Evolutionary conservation across 2,113 vertebrate genomes (phyloP), one percentile per base, ranked within the genome.

Genomic region (Dicrurus megarhynchus): DNA sequence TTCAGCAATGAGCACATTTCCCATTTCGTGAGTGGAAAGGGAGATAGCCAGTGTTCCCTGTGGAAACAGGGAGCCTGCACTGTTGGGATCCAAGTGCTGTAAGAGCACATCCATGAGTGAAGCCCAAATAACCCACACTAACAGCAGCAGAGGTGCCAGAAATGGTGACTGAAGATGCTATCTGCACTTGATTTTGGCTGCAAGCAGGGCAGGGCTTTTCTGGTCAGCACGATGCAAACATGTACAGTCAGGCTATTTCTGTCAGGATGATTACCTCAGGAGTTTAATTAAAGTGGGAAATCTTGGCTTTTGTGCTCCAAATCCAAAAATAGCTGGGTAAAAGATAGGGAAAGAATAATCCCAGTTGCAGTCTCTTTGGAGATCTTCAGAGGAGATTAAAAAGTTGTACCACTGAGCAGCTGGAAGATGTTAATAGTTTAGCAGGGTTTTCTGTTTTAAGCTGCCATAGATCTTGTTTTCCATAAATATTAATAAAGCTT

Each of bases 211-310:
- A 0, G 35, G 86, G 65, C 80, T 67, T 49, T 75, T 76, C 84
- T 85, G 89, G 87, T 93, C 91, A 95, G 39, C 74, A 13, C 14
- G 4, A 3, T 6, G 53, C 81, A 65, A 35, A 69, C 89, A 0
- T 63, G 89, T 91, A 47, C 39, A 85, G 92, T 93, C 93, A 91
- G 67, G 94, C 81, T 76, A 68, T 89, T 94, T 87, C 81, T 89
- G 89, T 90, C 63, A 33, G 18, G 57, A 12, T 55, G 84, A 59
- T 94, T 91, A 80, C 55, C 67, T 87, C 87, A 50, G 71, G 41
- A 83, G 67, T 76, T 95, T 96, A 94, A 96, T 96, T 94, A 95
- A 94, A 90, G 78, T 76, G 52, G 27, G 57, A 73, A 82, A 63
- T 88, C 82, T 80, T 81, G 92, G 83, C 82, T 94, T 90, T 96